Base-by-base conservation (phyloP, 2,113 vertebrate genomes). In the Lota lota region DNA sequence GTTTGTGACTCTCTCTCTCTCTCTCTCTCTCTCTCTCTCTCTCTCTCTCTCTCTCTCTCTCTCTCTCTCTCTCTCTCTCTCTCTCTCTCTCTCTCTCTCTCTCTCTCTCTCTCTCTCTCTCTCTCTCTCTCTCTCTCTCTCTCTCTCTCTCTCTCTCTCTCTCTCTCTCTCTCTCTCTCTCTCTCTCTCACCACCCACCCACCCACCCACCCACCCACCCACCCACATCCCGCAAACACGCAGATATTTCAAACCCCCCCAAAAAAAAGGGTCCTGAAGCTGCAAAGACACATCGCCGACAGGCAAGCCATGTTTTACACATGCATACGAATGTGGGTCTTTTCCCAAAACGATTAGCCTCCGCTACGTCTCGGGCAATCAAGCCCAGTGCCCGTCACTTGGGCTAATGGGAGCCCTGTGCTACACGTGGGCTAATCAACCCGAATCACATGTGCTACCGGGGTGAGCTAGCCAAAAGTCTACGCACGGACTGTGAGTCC, bases 351-450 rank as follows among this genome's bases (percentile, higher is more conserved):
- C 12, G 8, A 47, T 47, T 47, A 47, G 40, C 40, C 40, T 47
- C 12, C 12, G 40, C 12, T 47, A 10, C 40, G 10, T 47, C 7
- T 47, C 40, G 12, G 40, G 7, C 40, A 47, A 47, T 47, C 40
- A 47, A 10, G 40, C 40, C 10, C 40, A 12, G 40, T 47, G 40
- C 40, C 1, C 2, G 40, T 47, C 2, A 47, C 5, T 47, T 47
- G 7, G 40, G 40, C 8, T 47, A 47, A 47, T 47, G 40, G 40
- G 10, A 10, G 40, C 10, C 40, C 12, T 10, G 10, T 47, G 40
- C 12, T 47, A 47, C 40, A 47, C 40, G 40, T 14, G n/a, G 64
- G 63, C 61, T 69, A 71, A 70, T 66, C 63, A 71, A 28, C 14
- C 24, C 40, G 66, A 22, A 59, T 60, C 54, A 66, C 17, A 18